Evolutionary conservation across 2,888 invertebrate genomes (phyloP).

Genomic region (Ellobium chinense): DNA sequence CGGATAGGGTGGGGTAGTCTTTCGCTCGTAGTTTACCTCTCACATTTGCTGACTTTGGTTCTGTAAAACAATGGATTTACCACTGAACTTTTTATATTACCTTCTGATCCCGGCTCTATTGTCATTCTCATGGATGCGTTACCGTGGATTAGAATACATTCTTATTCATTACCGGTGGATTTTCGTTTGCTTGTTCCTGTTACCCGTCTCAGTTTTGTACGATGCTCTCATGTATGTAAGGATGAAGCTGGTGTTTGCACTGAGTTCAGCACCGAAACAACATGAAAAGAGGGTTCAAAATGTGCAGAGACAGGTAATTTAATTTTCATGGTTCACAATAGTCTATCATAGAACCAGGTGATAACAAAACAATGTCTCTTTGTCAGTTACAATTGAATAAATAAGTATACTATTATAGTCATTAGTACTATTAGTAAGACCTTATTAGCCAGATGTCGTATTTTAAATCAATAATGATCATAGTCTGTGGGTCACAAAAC

Average conservation of each 20-base stretch:
- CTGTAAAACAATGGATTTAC: conserved; percentile 5
- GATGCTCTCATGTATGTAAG: conserved; percentile 84
- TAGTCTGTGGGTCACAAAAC: too few species aligned
- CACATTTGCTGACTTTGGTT: not conserved
- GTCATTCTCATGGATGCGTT: conserved; percentile 62
- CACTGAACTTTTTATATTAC: conserved; percentile 20
- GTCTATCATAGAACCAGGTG: too few species aligned
- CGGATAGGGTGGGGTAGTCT: not conserved
- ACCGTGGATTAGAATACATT: conserved; percentile 78
- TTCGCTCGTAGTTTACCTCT: not conserved
- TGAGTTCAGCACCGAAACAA: conserved; percentile 86
- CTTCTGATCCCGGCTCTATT: conserved; percentile 50
- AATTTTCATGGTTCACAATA: too few species aligned
- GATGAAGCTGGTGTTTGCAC: conserved; percentile 85
- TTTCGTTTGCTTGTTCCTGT: conserved; percentile 85
- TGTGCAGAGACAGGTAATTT: conserved; percentile 85
- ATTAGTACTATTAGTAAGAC: too few species aligned
- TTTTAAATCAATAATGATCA: too few species aligned
- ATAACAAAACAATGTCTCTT: too few species aligned
- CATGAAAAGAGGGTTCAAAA: conserved; percentile 85
- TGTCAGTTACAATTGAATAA: too few species aligned
- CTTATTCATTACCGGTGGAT: conserved; percentile 83
- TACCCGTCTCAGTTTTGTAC: conserved; percentile 87
- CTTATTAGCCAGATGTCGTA: too few species aligned
- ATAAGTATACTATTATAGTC: too few species aligned